Percentiles rank a stretch among this genome's conserved stretches.
These are phyloP conservation scores for Psephotus haematonotus DNA, from an alignment of 2,113 vertebrate genomes.

Conservation along the genomic window DNA sequence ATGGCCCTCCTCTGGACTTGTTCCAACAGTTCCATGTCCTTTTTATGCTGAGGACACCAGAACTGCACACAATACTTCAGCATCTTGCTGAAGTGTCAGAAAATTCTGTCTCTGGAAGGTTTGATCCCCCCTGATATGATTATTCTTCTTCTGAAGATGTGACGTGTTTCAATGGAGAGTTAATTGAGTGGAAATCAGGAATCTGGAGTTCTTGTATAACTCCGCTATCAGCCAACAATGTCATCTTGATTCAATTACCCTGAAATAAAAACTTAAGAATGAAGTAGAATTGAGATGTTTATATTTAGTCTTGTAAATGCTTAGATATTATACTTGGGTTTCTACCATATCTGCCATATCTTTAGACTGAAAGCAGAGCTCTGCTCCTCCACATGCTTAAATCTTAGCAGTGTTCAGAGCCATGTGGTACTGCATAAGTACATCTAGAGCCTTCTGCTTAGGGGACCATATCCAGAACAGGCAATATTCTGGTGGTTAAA, in stretches of 20 bases:
- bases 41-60: no score
- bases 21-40: no score
- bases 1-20: no score
- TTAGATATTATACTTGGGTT: background rate
- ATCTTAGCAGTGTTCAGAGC: background rate
- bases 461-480: background rate
- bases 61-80: no score
- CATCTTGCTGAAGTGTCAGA: background rate
- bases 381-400: background rate
- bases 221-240: background rate
- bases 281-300: background rate
- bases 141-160: background rate
- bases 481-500: background rate
- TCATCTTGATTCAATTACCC: background rate
- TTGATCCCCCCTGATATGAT: background rate
- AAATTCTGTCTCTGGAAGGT: background rate
- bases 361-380: background rate
- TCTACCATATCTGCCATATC: background rate
- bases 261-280: background rate
- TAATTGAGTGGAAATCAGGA: background rate
- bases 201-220: background rate
- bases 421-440: background rate
- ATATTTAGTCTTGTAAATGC: background rate
- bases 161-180: background rate
- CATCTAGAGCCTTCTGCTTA: background rate